Conservation (phyloP, 2,113 vertebrate genomes). For the Myocastor coypus region DNA sequence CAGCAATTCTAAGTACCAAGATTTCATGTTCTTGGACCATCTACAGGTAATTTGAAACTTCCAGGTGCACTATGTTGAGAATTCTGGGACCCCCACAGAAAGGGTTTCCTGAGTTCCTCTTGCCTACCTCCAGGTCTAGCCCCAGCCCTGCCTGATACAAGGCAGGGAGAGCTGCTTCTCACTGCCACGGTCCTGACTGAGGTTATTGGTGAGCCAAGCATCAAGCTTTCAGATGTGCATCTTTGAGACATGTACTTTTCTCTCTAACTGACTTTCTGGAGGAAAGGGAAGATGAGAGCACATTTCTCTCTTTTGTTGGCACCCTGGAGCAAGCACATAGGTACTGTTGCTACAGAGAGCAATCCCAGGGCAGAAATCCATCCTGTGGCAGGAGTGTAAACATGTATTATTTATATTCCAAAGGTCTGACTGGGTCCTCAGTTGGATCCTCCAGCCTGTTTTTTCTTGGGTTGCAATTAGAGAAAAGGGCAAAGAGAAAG, state of each 20-base stretch:
- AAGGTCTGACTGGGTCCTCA: neutral
- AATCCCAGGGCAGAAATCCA: neutral
- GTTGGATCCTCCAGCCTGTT: conserved; percentile 6
- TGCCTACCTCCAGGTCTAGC: too few relatives aligned
- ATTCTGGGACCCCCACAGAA: neutral
- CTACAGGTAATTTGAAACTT: neutral
- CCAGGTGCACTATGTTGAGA: neutral
- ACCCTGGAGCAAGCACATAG: neutral
- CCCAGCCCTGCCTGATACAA: neutral
- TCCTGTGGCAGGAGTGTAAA: neutral
- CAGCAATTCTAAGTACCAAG: neutral
- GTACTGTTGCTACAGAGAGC: neutral
- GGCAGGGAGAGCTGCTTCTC: neutral
- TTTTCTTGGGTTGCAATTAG: neutral
- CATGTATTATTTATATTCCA: neutral
- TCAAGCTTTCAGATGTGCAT: neutral
- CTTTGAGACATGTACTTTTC: neutral
- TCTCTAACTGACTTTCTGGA: neutral
- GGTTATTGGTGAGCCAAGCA: neutral
- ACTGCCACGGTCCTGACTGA: neutral
- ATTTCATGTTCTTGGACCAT: neutral
- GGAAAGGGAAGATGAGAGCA: neutral
- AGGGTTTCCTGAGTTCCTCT: neutral
- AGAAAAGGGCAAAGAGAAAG: neutral
- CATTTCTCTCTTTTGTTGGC: neutral